These are phyloP conservation scores for Eriosoma lanigerum DNA, from an alignment of 1,140 invertebrate genomes.

Conservation along the genomic window DNA sequence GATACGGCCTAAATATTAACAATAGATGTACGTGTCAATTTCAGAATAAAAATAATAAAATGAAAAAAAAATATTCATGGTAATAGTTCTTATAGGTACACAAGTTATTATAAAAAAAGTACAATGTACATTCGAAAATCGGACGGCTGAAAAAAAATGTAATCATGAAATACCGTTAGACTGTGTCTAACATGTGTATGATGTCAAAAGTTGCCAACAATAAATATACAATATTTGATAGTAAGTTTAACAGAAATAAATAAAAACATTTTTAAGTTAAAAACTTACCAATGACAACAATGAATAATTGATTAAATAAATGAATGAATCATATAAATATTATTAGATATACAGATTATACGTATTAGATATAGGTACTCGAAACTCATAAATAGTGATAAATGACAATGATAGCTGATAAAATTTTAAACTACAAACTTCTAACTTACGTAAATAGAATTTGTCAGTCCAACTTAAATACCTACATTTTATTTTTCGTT, in stretches of 20 bases:
- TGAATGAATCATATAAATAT: not conserved
- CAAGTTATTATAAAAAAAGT: conserved; percentile 15
- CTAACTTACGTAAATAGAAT: not conserved
- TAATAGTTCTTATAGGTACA: conserved; percentile 1
- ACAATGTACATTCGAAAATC: conserved; percentile 18
- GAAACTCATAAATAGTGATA: too few species aligned
- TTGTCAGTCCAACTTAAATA: not conserved
- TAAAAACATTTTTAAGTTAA: not conserved
- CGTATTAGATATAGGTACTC: too few species aligned
- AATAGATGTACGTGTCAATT: conserved; percentile 39
- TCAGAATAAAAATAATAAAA: conserved; percentile 12
- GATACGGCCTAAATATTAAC: conserved; percentile 47
- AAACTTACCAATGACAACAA: not conserved
- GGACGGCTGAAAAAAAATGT: conserved; percentile 17
- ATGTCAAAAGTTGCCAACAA: not conserved
- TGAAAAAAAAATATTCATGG: conserved; percentile 16
- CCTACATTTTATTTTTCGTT: too few species aligned
- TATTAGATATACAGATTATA: too few species aligned
- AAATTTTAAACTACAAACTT: too few species aligned
- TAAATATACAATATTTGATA: not conserved
- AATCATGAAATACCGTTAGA: conserved; percentile 34
- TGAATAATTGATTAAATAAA: not conserved
- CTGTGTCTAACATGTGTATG: not conserved
- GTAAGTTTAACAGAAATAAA: not conserved
- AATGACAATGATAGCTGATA: too few species aligned